Evolutionary conservation across 2,888 invertebrate genomes (phyloP), one percentile per base, ranked within the genome.

Genomic region (Drosophila nr. fundita): DNA sequence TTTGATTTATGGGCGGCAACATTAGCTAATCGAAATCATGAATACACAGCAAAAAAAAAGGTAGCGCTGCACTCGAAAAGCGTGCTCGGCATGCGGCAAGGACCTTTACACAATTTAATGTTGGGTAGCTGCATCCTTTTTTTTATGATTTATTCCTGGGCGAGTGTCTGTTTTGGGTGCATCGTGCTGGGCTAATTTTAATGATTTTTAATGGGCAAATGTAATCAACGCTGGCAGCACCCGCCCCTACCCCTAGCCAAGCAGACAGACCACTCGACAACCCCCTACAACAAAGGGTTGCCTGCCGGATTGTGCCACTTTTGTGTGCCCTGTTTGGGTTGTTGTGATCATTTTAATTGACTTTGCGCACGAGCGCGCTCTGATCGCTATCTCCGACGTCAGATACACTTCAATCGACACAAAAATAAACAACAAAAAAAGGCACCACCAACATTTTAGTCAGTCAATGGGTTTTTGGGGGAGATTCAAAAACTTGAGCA

Each of bases 261-360:
- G 24, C 21, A 27, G 40, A 13, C 52, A 52, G 15, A 21, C 45
- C 45, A 45, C 24, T 45, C 45, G 24, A 45, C 45, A 66, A 66
- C 65, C 77, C 62, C 74, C 65, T 48, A 50, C 68, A 8, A 32
- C 42, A 77, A 86, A 87, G 84, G 83, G 82, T 87, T 85, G 76
- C 59, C 40, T 15, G 27, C 5, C 18, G 48, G 40, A 32, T 34
- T 45, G 24, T 38, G 57, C 34, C 32, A 40, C 15, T 15, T 63
- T 50, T 69, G 61, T 53, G 52, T 50, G 32, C 40, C 38, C 24
- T 71, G 66, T 81, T 81, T 75, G 76, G 67, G 77, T 78, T 87
- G 87, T 87, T 87, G 81, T 87, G 87, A 87, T 88, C 86, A 86
- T 86, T 87, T 87, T 88, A 87, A 87, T 87, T 88, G 87, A 87